Evolutionary conservation across 2,113 vertebrate genomes (phyloP).

Genomic region (Equus przewalskii): DNA sequence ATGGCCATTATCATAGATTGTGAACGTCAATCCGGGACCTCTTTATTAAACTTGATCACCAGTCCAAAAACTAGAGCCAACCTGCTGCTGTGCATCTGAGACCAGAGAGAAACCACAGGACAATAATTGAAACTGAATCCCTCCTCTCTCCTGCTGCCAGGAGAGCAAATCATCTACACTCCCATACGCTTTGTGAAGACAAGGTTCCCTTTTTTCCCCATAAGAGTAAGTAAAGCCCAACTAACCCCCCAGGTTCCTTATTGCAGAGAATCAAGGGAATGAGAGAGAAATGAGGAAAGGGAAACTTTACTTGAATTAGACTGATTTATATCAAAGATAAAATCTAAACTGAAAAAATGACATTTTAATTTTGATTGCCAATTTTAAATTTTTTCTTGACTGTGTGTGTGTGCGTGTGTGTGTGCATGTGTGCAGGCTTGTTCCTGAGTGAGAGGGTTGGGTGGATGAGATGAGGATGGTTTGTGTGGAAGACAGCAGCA

Average conservation of each 20-base stretch:
- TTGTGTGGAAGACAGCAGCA: not conserved
- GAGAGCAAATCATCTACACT: not conserved
- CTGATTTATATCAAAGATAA: not conserved
- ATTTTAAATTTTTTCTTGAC: conserved; percentile 38
- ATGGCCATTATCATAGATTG: not conserved
- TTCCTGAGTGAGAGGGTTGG: not conserved
- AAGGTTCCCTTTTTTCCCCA: not conserved
- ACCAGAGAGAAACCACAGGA: not conserved
- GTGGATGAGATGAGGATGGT: not conserved
- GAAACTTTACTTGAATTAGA: not conserved
- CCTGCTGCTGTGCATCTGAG: not conserved
- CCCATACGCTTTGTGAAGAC: not conserved
- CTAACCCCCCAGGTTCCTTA: not conserved
- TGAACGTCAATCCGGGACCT: not conserved
- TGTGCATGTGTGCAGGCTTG: fast-evolving
- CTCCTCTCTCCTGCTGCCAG: not conserved
- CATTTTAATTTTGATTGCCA: not conserved
- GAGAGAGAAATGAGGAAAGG: not conserved
- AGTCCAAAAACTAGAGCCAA: not conserved
- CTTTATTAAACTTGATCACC: not conserved
- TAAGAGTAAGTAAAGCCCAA: not conserved
- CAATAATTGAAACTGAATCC: not conserved
- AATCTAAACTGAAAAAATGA: not conserved
- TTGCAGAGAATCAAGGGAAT: not conserved
- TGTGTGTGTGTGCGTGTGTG: not conserved